phyloP scores from a whole-genome alignment of 2,797 vertebrate genomes.

The Neosilurus mollespiculum region DNA sequence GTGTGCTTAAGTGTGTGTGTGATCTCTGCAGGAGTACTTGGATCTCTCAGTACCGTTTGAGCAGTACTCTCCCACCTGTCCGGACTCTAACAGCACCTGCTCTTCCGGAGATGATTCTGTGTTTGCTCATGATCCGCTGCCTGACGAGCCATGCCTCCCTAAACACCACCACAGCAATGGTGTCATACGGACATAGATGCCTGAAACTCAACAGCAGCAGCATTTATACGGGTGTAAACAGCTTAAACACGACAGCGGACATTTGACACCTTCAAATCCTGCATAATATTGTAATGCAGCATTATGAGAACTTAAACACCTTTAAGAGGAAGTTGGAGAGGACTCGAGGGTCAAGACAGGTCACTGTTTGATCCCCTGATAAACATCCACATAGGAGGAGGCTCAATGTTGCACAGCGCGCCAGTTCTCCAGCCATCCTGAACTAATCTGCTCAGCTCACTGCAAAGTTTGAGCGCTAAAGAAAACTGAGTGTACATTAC shows the following conservation, averaged over 20 bases:
- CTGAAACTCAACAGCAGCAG: not conserved
- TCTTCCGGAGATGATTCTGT: slow-evolving; percentile 96
- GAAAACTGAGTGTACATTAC: not conserved
- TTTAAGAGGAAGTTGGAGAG: slow-evolving; percentile 16
- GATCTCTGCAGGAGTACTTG: slow-evolving; percentile 79
- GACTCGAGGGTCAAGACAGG: slow-evolving; percentile 8
- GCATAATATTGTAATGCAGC: not conserved
- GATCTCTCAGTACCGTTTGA: slow-evolving; percentile 95
- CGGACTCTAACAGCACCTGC: slow-evolving; percentile 94
- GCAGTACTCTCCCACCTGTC: slow-evolving; percentile 93
- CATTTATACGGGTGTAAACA: slow-evolving; percentile 11
- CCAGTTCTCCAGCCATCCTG: not conserved
- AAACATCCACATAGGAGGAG: not conserved
- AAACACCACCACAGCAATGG: slow-evolving; percentile 80
- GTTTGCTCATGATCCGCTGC: slow-evolving; percentile 91
- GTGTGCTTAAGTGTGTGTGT: slow-evolving; percentile 51
- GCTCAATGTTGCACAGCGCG: not conserved
- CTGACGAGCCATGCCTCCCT: slow-evolving; percentile 86
- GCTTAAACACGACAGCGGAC: slow-evolving; percentile 2
- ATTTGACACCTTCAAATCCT: slow-evolving; percentile 1
- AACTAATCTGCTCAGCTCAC: not conserved
- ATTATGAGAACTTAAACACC: slow-evolving; percentile 9
- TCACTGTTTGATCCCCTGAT: slow-evolving; percentile 7
- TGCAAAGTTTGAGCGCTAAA: not conserved
- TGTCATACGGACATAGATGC: slow-evolving; percentile 79